Base-by-base conservation (phyloP, 2,797 vertebrate species). In the Helicolenus hilgendorfi region DNA sequence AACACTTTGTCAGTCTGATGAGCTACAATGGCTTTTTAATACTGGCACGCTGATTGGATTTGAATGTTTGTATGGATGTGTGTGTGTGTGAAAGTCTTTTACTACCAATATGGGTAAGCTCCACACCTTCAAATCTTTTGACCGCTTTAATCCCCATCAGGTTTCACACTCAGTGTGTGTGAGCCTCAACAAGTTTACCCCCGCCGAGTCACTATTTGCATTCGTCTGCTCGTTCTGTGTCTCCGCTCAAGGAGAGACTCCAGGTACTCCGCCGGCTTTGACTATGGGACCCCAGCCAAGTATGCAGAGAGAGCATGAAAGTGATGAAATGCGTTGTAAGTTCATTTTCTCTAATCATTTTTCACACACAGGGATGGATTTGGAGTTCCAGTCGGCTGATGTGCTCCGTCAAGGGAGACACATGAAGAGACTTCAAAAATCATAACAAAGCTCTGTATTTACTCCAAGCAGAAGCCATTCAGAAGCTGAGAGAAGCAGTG, bases 311-410 rank as follows among this genome's bases (percentile, higher is more conserved):
- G 45, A 83, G 77, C 79, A 84, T 90, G 74, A 84, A 84, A 89
- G 86, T 89, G 85, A 92, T 89, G 81, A 91, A 92, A 94, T 11
- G 33, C 20, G 1, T 49, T 83, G 82, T 83, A 80, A 89, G 84
- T 90, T 86, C 24, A 92, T 91, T 92, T 92, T 89, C 84, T 87
- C 70, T 85, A 77, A 91, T 92, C 59, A 83, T 85, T 89, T 89
- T 92, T 92, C 84, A 86, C 82, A 87, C 88, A 70, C 29, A 29
- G 81, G 68, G 69, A 79, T 83, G 81, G 81, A 81, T 86, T 77
- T 81, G 67, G 77, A 85, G 79, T 88, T 91, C 81, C 84, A 85
- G 72, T 60, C 7, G 36, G 79, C 81, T 83, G 89, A 85, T 88
- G 77, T 81, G 63, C 82, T 86, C 79, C 5, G 62, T 88, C 86